Percentiles rank a stretch among this genome's conserved stretches.
phyloP scores from a whole-genome alignment of 2,113 vertebrate species.

The Brachirus orientalis region DNA sequence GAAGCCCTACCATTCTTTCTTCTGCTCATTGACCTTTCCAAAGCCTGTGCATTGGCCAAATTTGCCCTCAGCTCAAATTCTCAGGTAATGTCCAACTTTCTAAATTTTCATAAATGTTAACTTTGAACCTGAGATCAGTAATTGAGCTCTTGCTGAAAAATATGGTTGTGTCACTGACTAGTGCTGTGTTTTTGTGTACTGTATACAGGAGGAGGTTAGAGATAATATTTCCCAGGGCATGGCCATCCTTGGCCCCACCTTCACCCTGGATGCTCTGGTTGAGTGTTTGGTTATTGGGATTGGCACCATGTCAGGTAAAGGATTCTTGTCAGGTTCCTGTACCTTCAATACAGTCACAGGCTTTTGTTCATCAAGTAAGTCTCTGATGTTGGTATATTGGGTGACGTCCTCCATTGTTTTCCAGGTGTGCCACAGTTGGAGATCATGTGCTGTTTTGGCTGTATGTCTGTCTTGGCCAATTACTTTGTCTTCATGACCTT shows the following conservation, averaged over 20 bases:
- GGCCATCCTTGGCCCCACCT: conserved; percentile 96
- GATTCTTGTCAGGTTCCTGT: neutral
- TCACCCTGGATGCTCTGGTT: conserved; percentile 95
- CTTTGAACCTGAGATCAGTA: neutral
- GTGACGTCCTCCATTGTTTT: neutral
- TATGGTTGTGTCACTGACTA: neutral
- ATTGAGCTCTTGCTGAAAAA: neutral
- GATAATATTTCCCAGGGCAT: conserved; percentile 98
- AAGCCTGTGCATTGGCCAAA: conserved; percentile 94
- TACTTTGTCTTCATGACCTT: conserved; percentile 99
- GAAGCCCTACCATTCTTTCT: conserved; percentile 97
- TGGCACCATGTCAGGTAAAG: conserved; percentile 95
- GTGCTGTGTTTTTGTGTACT: neutral
- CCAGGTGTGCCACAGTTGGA: conserved; percentile 95
- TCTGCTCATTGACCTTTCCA: conserved; percentile 95
- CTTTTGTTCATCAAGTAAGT: neutral
- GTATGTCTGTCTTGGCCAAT: conserved; percentile 97
- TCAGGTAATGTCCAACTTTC: conserved; percentile 81
- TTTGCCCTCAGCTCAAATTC: conserved; percentile 98
- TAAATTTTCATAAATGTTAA: neutral
- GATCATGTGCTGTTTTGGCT: conserved; percentile 99
- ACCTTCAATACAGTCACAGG: neutral
- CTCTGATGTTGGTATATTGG: neutral
- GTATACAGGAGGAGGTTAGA: conserved; percentile 93
- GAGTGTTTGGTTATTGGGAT: conserved; percentile 97